Base-by-base conservation (phyloP, 2,113 vertebrate species). In the Catagonus wagneri region DNA sequence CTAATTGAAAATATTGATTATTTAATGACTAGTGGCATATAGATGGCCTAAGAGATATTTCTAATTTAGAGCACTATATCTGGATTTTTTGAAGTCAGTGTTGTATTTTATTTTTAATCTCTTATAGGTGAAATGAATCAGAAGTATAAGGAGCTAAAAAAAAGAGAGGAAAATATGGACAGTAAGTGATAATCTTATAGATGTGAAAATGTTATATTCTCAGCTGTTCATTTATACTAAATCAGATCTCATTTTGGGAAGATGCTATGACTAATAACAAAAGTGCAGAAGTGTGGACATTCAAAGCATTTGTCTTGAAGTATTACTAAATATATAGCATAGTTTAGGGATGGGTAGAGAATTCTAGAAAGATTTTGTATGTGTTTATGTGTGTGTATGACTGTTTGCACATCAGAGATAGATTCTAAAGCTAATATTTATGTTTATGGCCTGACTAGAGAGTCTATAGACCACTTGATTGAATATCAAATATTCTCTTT, bases 121-220 rank as follows among this genome's bases (percentile, higher is more conserved):
- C 50, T 98, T 97, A 11, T 96, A 99, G 99, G 99, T 72, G 99
- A 99, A 97, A 98, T 99, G 98, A 99, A 99, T 80, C 99, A 99
- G 96, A 99, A 99, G 97, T 99, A 99, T 97, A 99, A 99, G 90
- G 99, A 99, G 81, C 98, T 99, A 91, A 99, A 99, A 98, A 99
- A 98, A 97, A 99, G 96, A 66, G 99, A 99, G 54, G 99, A 99
- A 97, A 99, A 98, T 96, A 99, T 99, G 94, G 99, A 99, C 86
- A 98, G 99, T 99, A 98, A 99, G 99, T 99, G 81, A 20, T 86
- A 71, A 16, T 83, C 61, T 92, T 83, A 63, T 60, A 86, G 20
- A 66, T 63, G 39, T 74, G 66, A 72, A 96, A 90, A 89, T 90
- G 52, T 44, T 90, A 36, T 50, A 19, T 66, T 83, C 25, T 80